Evolutionary conservation across 2,888 invertebrate species (phyloP).

Genomic region (Drosophila atripex): DNA sequence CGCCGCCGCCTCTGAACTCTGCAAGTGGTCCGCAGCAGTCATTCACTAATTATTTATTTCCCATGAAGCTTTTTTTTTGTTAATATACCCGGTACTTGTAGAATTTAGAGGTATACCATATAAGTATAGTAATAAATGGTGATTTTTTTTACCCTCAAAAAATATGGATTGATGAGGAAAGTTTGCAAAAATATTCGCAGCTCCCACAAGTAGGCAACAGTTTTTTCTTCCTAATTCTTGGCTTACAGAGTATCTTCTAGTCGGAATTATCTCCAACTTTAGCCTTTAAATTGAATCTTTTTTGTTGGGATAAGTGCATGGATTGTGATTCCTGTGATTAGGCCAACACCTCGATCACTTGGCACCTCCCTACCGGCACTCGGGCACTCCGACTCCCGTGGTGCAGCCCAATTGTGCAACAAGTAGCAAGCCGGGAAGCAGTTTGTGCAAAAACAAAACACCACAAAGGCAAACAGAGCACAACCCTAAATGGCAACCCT

Average conservation of each 20-base stretch:
- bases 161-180: background rate
- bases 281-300: background rate
- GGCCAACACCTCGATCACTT: conserved; percentile 35
- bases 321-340: conserved; percentile 33
- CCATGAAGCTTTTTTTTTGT: conserved; percentile 57
- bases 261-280: background rate
- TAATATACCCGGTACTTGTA: conserved; percentile 6
- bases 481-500: conserved; percentile 61
- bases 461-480: conserved; percentile 11
- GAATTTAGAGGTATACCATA: conserved; percentile 18
- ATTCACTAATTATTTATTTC: conserved; percentile 78
- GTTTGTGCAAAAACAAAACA: conserved; percentile 46
- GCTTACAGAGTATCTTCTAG: background rate
- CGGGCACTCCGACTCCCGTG: conserved; percentile 14
- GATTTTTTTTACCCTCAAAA: conserved; percentile 14
- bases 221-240: background rate
- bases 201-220: background rate
- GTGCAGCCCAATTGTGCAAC: conserved; percentile 50
- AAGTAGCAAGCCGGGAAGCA: conserved; percentile 55
- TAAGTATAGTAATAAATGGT: background rate
- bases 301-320: conserved; percentile 12
- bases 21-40: conserved; percentile 65
- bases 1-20: conserved; percentile 36
- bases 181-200: background rate
- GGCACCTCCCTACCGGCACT: conserved; percentile 11